Percentiles rank a stretch among this genome's conserved stretches.
phyloP scores from a whole-genome alignment of 2,888 invertebrate species.

The Cancer borealis region DNA sequence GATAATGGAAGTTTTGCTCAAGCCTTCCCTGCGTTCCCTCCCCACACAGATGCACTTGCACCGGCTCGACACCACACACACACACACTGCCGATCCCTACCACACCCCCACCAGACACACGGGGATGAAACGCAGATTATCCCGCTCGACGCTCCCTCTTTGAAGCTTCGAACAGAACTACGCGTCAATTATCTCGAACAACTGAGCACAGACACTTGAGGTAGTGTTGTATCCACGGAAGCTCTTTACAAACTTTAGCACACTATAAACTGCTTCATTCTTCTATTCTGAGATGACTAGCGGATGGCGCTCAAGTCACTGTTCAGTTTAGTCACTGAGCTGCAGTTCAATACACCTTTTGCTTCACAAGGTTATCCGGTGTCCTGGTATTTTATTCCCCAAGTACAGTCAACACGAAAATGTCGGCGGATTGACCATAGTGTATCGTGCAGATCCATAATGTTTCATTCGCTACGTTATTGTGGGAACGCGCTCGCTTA shows the following conservation, averaged over 20 bases:
- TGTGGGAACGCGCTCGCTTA: no score
- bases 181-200: background rate
- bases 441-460: no score
- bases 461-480: no score
- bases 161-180: background rate
- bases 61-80: background rate
- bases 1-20: slow-evolving; percentile 18
- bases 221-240: background rate
- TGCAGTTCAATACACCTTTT: no score
- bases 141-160: background rate
- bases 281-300: no score
- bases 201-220: background rate
- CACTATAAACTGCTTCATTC: no score
- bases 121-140: background rate
- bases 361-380: no score
- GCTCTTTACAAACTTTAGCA: background rate
- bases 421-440: no score
- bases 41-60: background rate
- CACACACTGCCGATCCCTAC: background rate
- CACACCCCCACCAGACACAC: background rate
- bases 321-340: no score
- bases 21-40: background rate
- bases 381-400: no score
- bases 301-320: no score
- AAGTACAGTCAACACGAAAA: no score